Conservation (phyloP, 2,113 vertebrate species). For the Clarias macrocephalus region DNA sequence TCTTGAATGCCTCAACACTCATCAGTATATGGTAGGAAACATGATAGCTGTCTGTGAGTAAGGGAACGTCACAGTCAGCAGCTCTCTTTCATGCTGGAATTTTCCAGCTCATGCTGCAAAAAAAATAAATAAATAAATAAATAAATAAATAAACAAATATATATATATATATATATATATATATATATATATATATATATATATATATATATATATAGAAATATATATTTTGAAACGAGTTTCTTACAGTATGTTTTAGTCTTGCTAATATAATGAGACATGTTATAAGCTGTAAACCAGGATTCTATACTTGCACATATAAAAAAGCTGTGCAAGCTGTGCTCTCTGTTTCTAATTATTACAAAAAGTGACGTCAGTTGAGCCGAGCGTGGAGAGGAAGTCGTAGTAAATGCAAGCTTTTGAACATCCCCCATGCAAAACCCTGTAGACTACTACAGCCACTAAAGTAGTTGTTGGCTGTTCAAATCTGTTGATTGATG, state of each 20-base stretch:
- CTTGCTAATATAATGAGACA: background rate
- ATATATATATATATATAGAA: too few species aligned
- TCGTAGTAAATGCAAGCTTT: constrained; percentile 34
- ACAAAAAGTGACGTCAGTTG: constrained; percentile 52
- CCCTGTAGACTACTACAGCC: background rate
- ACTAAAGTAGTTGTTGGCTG: constrained; percentile 22
- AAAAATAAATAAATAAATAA: too few species aligned
- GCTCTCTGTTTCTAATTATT: constrained; percentile 50
- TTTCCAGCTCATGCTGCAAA: constrained; percentile 51
- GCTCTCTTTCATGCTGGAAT: constrained; percentile 53
- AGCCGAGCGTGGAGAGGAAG: constrained; percentile 41
- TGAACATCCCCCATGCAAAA: constrained; percentile 4
- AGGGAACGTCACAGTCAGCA: background rate
- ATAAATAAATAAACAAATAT: too few species aligned
- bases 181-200: too few species aligned
- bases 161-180: too few species aligned
- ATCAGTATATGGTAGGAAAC: constrained; percentile 55
- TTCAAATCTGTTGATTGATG: constrained; percentile 47
- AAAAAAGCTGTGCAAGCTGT: constrained; percentile 43
- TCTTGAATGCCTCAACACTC: background rate
- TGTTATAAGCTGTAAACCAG: constrained; percentile 8
- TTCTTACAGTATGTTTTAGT: background rate
- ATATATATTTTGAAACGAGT: too few species aligned
- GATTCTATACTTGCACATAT: constrained; percentile 34
- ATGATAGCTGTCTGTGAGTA: constrained; percentile 36